These are phyloP conservation scores for Pogonophryne albipinna DNA, from an alignment of 2,797 vertebrate genomes.

Conservation along the genomic window DNA sequence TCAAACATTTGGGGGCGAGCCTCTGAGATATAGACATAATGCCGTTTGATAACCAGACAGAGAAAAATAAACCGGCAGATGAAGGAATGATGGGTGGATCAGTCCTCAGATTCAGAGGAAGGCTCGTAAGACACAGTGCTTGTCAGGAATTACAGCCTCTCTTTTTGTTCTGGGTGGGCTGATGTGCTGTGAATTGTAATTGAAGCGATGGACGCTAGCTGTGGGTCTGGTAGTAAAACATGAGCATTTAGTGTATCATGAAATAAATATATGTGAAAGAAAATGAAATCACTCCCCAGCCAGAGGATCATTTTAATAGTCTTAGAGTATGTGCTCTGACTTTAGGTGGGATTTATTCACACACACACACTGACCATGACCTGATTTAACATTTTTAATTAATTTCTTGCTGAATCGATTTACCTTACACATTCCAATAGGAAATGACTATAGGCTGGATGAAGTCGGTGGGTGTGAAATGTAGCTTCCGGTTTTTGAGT, in stretches of 20 bases:
- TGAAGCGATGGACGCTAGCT: constrained; percentile 16
- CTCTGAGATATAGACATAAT: constrained; percentile 33
- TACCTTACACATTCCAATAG: not conserved
- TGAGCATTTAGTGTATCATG: constrained; percentile 31
- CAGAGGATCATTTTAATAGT: constrained; percentile 25
- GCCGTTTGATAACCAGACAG: constrained; percentile 53
- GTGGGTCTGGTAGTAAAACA: constrained; percentile 35
- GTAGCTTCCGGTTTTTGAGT: constrained; percentile 16
- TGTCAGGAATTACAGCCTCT: constrained; percentile 56
- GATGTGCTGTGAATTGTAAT: constrained; percentile 50
- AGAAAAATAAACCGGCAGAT: constrained; percentile 33
- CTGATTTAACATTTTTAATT: constrained; percentile 8
- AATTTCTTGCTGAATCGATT: constrained; percentile 11
- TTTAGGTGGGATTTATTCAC: constrained; percentile 20
- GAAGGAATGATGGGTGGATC: constrained; percentile 56
- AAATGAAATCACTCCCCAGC: constrained; percentile 34
- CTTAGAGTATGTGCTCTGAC: not conserved
- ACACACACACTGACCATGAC: not conserved
- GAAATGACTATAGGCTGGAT: constrained; percentile 8
- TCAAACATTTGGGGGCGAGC: constrained; percentile 27
- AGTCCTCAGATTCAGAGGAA: constrained; percentile 45
- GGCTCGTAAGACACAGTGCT: constrained; percentile 36
- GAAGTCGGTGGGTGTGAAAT: constrained; percentile 5
- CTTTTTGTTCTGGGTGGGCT: constrained; percentile 37
- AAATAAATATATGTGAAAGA: constrained; percentile 36